Evolutionary conservation across 2,888 invertebrate genomes (phyloP), one percentile per base, ranked within the genome.

Genomic region (Lycaena phlaeas): DNA sequence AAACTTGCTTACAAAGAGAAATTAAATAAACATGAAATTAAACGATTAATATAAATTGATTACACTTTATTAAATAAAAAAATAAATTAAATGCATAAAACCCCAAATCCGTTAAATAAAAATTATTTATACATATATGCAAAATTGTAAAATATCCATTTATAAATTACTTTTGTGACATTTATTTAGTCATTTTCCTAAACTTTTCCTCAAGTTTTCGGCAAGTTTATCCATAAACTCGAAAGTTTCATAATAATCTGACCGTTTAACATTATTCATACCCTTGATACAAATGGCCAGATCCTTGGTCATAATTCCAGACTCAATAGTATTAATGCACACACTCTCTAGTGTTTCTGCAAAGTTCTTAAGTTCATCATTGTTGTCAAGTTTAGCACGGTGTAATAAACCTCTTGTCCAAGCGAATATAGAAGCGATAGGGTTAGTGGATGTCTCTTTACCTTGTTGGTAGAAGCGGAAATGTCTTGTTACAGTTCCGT

Each of bases 341-440:
- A 96, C 97, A 48, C 87, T 87, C 64, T 98, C 98, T 40, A 99
- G 85, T 14, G 90, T 90, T 54, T 92, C 87, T n/a, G 96, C 92
- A 68, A 98, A 99, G 43, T 87, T 86, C 51, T 87, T 86, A 34
- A 98, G 86, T 36, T 86, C 86, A 4, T 74, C 63, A 64, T 99
- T 99, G 54, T 90, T 86, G 66, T 99, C 98, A 48, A 99, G 85
- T 64, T 96, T 95, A 43, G 98, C 98, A 43, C 98, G 90, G 67
- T 99, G 98, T 38, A 94, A 76, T 3, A 98, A 86, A 34, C 98
- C 99, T 56, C 92, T 89, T 0, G 97, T 96, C 99, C 99, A 99
- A 1, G 99, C 99, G 76, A 97, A 99, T 62, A 99, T 98, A 0
- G 98, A 98, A 14, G 98, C 98, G 62, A 99, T 98, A 0, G 98